phyloP scores from a whole-genome alignment of 23 tunicate species.

The Corella eumyota region DNA sequence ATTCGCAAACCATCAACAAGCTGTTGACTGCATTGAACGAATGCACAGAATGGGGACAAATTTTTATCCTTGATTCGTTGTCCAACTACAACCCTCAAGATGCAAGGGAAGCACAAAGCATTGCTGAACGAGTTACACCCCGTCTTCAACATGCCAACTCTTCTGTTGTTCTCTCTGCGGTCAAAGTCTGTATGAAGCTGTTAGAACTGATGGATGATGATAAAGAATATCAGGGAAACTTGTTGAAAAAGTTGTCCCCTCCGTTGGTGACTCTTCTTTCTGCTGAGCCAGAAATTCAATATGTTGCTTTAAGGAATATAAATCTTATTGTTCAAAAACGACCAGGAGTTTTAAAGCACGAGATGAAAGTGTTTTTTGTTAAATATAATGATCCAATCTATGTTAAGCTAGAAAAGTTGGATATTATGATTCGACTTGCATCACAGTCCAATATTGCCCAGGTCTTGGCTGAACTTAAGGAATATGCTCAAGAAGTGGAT shows the following conservation, averaged over 20 bases:
- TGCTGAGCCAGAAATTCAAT: constrained; percentile 95
- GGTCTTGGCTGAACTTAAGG: constrained; percentile 95
- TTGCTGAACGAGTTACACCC: constrained; percentile 92
- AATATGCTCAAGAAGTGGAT: constrained; percentile 97
- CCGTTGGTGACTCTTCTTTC: constrained; percentile 94
- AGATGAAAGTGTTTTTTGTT: constrained; percentile 92
- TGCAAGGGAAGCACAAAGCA: constrained; percentile 87
- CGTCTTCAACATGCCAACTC: constrained; percentile 94
- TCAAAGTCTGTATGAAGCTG: constrained; percentile 93
- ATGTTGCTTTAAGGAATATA: constrained; percentile 90
- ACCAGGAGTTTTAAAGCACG: constrained; percentile 64
- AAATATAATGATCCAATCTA: constrained; percentile 99
- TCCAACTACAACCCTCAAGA: constrained; percentile 84
- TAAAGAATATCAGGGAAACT: constrained; percentile 48
- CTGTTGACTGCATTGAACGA: constrained; percentile 93
- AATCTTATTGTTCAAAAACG: constrained; percentile 93
- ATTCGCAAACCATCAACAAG: constrained; percentile 79
- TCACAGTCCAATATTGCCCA: constrained; percentile 94
- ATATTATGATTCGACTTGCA: constrained; percentile 95
- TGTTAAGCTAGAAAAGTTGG: constrained; percentile 95
- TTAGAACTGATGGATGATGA: constrained; percentile 71
- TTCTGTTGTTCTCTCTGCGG: constrained; percentile 91
- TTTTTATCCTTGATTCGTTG: constrained; percentile 85
- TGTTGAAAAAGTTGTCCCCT: constrained; percentile 89
- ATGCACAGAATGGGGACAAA: constrained; percentile 99